A percentile compares a stretch with the other conserved stretches of the same genome.
Conservation (phyloP, 2,797 vertebrate genomes). For the Cottoperca gobio region DNA sequence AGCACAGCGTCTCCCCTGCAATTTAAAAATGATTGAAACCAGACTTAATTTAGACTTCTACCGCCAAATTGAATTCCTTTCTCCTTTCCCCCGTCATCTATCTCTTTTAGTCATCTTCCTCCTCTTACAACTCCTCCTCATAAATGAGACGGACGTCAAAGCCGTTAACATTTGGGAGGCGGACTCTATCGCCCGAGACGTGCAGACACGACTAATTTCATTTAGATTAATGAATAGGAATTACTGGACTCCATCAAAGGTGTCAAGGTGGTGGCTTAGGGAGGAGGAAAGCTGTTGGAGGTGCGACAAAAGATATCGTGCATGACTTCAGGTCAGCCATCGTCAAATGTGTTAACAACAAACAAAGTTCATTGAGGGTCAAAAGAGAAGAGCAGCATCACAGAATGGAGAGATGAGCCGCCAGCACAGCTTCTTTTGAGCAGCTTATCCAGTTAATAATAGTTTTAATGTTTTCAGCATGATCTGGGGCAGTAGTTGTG, state of each 20-base stretch:
- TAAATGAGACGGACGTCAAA: neutral
- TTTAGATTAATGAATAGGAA: too few relatives aligned
- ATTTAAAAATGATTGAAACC: conserved; percentile 54
- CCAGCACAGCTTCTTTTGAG: neutral
- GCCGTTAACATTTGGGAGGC: neutral
- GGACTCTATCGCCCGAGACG: too few relatives aligned
- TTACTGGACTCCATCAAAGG: too few relatives aligned
- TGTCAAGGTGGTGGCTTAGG: too few relatives aligned
- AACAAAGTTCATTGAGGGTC: too few relatives aligned
- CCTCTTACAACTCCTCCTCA: neutral
- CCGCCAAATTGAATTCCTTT: conserved; percentile 12
- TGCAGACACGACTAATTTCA: too few relatives aligned
- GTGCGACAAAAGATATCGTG: too few relatives aligned
- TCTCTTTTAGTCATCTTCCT: conserved; percentile 13
- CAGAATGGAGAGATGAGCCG: neutral
- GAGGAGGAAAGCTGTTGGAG: too few relatives aligned
- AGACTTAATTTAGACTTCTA: conserved; percentile 29
- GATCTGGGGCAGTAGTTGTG: too few relatives aligned
- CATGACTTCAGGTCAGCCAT: too few relatives aligned
- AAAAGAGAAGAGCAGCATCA: too few relatives aligned
- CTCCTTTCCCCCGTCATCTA: conserved; percentile 1
- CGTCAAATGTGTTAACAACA: too few relatives aligned
- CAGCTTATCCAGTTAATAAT: neutral
- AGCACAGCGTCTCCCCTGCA: conserved; percentile 20
- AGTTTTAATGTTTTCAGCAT: neutral